Percentiles rank a stretch among this genome's conserved stretches.
Conservation (phyloP, 92 coral and sea anemone genomes). For the Parazoanthus darwini region DNA sequence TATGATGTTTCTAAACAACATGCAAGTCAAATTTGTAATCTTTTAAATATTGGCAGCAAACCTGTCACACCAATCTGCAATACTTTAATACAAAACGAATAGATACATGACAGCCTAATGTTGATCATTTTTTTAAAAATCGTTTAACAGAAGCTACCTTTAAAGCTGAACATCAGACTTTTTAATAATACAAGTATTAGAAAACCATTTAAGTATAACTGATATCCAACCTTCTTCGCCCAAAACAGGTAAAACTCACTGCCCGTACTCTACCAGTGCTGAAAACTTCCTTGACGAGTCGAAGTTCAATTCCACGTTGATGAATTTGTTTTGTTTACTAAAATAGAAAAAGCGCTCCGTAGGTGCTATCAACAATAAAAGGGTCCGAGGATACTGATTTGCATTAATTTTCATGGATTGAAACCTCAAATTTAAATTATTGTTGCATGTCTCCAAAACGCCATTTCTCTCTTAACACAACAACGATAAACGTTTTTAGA, state of each 20-base stretch:
- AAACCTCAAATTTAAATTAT: neutral
- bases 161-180: neutral
- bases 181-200: no score
- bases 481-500: neutral
- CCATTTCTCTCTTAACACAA: neutral
- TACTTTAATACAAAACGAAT: neutral
- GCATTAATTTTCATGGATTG: slow-evolving; percentile 24
- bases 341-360: neutral
- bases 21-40: neutral
- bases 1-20: neutral
- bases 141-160: neutral
- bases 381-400: neutral
- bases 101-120: neutral
- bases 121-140: no score
- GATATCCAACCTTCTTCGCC: neutral
- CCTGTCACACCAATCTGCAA: neutral
- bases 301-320: neutral
- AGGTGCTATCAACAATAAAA: neutral
- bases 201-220: no score
- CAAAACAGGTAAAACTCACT: neutral
- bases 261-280: neutral
- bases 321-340: neutral
- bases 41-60: no score
- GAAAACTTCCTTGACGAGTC: neutral
- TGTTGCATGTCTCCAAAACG: neutral